Base-by-base conservation (phyloP, 2,888 invertebrate genomes). In the Callimorpha dominula region DNA sequence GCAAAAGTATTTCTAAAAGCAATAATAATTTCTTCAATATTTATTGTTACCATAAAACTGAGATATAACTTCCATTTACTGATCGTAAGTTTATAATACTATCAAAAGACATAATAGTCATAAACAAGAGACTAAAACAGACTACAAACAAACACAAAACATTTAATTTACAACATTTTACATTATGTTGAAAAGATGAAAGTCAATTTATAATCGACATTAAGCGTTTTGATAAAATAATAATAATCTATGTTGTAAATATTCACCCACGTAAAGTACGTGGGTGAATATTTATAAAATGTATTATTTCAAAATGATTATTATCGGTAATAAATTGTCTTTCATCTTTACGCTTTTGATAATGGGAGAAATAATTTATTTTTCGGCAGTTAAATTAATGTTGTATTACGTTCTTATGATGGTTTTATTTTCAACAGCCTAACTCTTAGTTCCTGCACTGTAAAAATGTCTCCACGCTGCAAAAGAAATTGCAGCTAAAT, bases 181-280 rank as follows among this genome's bases (percentile, higher is more conserved):
- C 74, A 70, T 81, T 78, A 76, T 64, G 75, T 68, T 73, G 73
- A 68, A 73, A 75, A 72, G 71, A 79, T 78, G 74, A 80, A 75
- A 77, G 78, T 76, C 73, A 78, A 86, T 86, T 85, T 69, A 73
- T 75, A 79, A 83, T 74, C 73, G 76, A 72, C 31, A 31, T 31
- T 80, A 31, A 31, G 74, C 67, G 71, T 74, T 79, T 81, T 78
- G 77, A 80, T 76, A 79, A 82, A 82, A 84, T 84, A 83, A 79
- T 76, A 31, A 31, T 31, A 31, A 1, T 31, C 31, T 31, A 46
- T 72, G 69, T 74, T 82, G 86, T 87, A 88, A 89, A 87, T 79
- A 85, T 70, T 86, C 62, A 40, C 90, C 89, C 85, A 91, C 90
- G 82, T 40, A 76, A 2, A 31, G 31, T 31, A 31, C 31, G 31